Percentiles rank a stretch among this genome's conserved stretches.
phyloP scores from a whole-genome alignment of 2,797 vertebrate genomes.

The Salmo trutta region DNA sequence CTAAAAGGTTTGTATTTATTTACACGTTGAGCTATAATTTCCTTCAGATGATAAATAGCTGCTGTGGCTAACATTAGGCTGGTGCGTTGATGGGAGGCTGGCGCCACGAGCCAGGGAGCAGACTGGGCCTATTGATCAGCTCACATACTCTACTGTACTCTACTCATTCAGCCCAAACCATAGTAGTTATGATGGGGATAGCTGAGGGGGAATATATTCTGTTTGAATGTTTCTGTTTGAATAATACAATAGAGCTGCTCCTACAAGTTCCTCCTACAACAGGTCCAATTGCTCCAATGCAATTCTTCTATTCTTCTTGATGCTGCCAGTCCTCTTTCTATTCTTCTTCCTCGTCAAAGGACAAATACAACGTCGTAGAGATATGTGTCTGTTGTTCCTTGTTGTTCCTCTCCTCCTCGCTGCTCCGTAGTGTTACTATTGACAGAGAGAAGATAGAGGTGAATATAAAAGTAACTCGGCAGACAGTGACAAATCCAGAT shows the following conservation, averaged over 20 bases:
- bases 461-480: slow-evolving; percentile 1
- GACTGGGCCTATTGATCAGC: slow-evolving; percentile 9
- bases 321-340: background rate
- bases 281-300: too few relatives aligned
- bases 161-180: slow-evolving; percentile 4
- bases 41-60: background rate
- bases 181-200: slow-evolving; percentile 6
- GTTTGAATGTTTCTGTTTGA: too few relatives aligned
- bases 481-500: background rate
- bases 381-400: background rate
- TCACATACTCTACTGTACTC: background rate
- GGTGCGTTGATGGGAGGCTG: background rate
- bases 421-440: background rate
- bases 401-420: background rate
- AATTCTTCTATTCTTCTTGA: background rate
- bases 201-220: too few relatives aligned
- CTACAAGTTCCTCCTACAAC: too few relatives aligned
- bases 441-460: background rate
- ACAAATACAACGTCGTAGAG: background rate
- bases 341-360: background rate
- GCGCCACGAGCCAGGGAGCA: background rate
- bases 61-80: background rate
- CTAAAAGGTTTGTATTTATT: slow-evolving; percentile 17
- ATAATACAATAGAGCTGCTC: too few relatives aligned
- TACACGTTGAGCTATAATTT: background rate